A percentile compares a stretch with the other conserved stretches of the same genome.
These are phyloP conservation scores for Amblyteles armatorius DNA, from an alignment of 2,888 invertebrate species.

Conservation along the genomic window DNA sequence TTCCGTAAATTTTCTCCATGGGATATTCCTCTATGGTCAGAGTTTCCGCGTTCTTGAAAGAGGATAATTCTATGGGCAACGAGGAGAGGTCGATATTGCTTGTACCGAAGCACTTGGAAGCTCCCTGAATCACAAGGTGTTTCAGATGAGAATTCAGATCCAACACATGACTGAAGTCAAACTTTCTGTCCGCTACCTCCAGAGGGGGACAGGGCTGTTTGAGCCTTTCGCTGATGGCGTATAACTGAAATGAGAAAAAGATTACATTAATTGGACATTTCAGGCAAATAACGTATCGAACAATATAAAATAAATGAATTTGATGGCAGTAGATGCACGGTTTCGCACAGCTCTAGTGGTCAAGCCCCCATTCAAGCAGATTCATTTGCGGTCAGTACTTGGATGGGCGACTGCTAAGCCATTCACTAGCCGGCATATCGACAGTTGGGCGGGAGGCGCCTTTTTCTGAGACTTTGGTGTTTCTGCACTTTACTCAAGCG, in stretches of 20 bases:
- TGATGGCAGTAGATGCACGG: neutral
- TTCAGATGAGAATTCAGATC: conserved; percentile 94
- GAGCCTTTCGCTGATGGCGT: conserved; percentile 95
- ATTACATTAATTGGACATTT: neutral
- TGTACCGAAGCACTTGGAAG: conserved; percentile 89
- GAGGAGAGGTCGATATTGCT: conserved; percentile 95
- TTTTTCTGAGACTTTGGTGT: too few relatives aligned
- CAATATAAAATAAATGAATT: neutral
- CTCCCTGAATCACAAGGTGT: conserved; percentile 89
- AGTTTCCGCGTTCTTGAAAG: conserved; percentile 92
- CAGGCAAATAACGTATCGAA: neutral
- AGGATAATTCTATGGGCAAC: conserved; percentile 92
- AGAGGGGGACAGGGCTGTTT: conserved; percentile 93
- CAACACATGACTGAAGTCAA: conserved; percentile 95
- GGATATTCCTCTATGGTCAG: conserved; percentile 90
- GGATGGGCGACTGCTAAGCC: too few relatives aligned
- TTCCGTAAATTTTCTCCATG: conserved; percentile 88
- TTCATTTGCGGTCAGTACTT: too few relatives aligned
- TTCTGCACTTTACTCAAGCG: too few relatives aligned
- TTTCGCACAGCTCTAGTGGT: too few relatives aligned
- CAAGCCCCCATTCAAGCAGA: too few relatives aligned
- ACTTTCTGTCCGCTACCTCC: conserved; percentile 92
- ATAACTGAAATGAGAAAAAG: conserved; percentile 87
- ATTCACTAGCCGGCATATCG: too few relatives aligned
- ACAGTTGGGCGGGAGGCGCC: too few relatives aligned